phyloP scores from a whole-genome alignment of 2,888 invertebrate species.

The Apotomis turbidana region DNA sequence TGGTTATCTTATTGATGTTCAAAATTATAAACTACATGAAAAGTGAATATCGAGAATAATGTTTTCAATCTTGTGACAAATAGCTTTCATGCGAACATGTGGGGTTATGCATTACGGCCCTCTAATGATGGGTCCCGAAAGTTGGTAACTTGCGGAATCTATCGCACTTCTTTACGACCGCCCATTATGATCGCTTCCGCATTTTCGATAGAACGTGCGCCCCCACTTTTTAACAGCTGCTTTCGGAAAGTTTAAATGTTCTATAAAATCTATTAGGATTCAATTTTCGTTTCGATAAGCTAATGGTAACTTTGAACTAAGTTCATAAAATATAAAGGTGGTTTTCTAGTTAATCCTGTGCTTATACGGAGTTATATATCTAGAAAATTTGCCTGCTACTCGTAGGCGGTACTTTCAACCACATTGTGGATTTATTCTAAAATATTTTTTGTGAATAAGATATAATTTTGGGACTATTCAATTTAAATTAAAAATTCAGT shows the following conservation, averaged over 20 bases:
- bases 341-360: too few species aligned
- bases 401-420: too few species aligned
- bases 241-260: slow-evolving; percentile 68
- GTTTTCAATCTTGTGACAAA: slow-evolving; percentile 45
- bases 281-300: slow-evolving; percentile 56
- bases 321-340: too few species aligned
- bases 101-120: slow-evolving; percentile 68
- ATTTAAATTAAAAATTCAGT: too few species aligned
- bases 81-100: slow-evolving; percentile 55
- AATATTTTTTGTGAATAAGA: too few species aligned
- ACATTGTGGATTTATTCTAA: too few species aligned
- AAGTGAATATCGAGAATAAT: slow-evolving; percentile 5
- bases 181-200: slow-evolving; percentile 79
- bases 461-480: too few species aligned
- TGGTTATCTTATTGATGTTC: too few species aligned
- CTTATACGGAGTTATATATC: too few species aligned
- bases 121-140: slow-evolving; percentile 77
- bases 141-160: slow-evolving; percentile 80
- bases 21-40: neutral
- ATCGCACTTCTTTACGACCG: slow-evolving; percentile 79
- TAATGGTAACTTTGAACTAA: slow-evolving; percentile 40
- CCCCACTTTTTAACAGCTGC: slow-evolving; percentile 74
- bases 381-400: too few species aligned
- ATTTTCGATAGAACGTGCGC: slow-evolving; percentile 80
- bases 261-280: slow-evolving; percentile 71